phyloP scores from a whole-genome alignment of 2,113 vertebrate genomes.

The Gracilinanus agilis region DNA sequence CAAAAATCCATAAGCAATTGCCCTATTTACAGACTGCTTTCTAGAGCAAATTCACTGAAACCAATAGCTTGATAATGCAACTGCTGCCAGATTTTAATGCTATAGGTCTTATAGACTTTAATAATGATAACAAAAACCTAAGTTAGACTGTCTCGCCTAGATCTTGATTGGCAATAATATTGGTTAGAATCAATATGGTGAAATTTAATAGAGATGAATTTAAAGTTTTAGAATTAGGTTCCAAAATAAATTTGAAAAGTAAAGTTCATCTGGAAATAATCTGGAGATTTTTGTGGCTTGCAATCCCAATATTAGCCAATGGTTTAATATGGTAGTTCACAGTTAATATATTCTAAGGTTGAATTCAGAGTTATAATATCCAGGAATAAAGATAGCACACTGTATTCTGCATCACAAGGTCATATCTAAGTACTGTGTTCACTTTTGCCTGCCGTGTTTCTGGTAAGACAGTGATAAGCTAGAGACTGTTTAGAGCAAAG shows the following conservation, averaged over 20 bases:
- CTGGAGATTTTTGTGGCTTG: not conserved
- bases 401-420: not conserved
- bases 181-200: not conserved
- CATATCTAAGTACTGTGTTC: not conserved
- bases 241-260: not conserved
- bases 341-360: not conserved
- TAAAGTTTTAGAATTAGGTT: not conserved
- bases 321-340: not conserved
- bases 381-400: not conserved
- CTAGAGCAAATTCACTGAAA: constrained; percentile 49
- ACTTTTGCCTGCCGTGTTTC: not conserved
- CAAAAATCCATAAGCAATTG: not conserved
- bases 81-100: constrained; percentile 54
- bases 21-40: constrained; percentile 46
- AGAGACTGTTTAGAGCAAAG: not conserved
- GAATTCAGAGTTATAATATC: not conserved
- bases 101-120: constrained; percentile 6
- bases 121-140: constrained; percentile 42
- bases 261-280: not conserved
- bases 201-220: not conserved
- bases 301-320: not conserved
- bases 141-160: constrained; percentile 23
- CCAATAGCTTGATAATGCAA: constrained; percentile 44
- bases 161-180: not conserved
- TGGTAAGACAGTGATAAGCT: not conserved